phyloP scores from a whole-genome alignment of 2,113 vertebrate species.

The Clarias magur region DNA sequence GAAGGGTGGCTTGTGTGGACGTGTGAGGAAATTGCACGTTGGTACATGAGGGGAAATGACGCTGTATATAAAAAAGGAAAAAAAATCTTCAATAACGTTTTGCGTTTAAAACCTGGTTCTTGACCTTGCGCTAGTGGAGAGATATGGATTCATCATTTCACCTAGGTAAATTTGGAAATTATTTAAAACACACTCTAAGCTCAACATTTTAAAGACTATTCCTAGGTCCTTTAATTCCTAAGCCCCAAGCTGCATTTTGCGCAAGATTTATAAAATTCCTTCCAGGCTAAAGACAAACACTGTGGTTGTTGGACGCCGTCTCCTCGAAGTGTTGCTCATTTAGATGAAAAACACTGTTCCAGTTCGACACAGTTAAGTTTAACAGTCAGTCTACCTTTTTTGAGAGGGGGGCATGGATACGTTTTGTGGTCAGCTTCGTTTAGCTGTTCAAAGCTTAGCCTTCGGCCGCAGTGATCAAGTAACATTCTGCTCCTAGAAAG shows the following conservation, averaged over 20 bases:
- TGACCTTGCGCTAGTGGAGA: background rate
- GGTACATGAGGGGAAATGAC: background rate
- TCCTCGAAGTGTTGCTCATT: slow-evolving; percentile 14
- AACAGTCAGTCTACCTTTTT: background rate
- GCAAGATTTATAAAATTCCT: background rate
- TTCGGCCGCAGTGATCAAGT: slow-evolving; percentile 21
- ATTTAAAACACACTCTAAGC: background rate
- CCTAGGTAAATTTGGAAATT: background rate
- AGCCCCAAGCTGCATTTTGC: background rate
- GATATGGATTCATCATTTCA: background rate
- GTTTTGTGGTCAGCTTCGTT: slow-evolving; percentile 30
- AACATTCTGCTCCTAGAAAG: slow-evolving; percentile 1
- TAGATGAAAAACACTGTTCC: slow-evolving; percentile 16
- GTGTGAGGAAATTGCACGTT: background rate
- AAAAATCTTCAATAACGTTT: background rate
- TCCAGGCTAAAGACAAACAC: background rate
- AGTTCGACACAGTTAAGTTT: background rate
- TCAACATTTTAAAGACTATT: background rate
- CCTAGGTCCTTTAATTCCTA: background rate
- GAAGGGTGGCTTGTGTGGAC: background rate
- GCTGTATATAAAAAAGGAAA: background rate
- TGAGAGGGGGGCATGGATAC: background rate
- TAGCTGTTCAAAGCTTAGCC: slow-evolving; percentile 7
- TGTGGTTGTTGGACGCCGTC: background rate
- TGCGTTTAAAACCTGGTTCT: background rate